These are phyloP conservation scores for Chrysopilus asiliformis DNA, from an alignment of 2,888 invertebrate genomes.

Conservation along the genomic window DNA sequence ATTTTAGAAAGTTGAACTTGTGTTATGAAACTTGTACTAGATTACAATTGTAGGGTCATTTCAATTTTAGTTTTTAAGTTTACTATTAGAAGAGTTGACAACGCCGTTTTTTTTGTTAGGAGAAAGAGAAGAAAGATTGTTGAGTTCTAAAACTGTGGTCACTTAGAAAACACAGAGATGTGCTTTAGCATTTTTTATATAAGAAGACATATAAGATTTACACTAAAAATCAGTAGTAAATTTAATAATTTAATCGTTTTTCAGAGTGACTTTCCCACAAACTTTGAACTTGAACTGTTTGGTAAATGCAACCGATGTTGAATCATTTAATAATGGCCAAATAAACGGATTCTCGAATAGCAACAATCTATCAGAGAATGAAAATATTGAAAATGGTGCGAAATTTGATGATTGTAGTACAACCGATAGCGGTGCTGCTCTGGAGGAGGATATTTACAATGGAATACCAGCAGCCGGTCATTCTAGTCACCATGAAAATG, in stretches of 20 bases:
- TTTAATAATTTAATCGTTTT: slow-evolving; percentile 18
- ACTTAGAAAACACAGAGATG: too few species aligned
- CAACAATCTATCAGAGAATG: slow-evolving; percentile 33
- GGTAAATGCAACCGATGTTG: slow-evolving; percentile 34
- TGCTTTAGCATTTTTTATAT: too few species aligned
- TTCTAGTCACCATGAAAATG: slow-evolving; percentile 32
- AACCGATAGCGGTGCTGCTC: slow-evolving; percentile 53
- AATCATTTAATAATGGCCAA: slow-evolving; percentile 15
- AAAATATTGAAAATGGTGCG: slow-evolving; percentile 35
- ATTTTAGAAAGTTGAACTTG: too few species aligned
- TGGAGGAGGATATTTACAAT: slow-evolving; percentile 46
- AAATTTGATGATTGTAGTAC: slow-evolving; percentile 52
- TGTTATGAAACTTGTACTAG: too few species aligned
- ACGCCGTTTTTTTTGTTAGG: too few species aligned
- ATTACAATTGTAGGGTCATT: too few species aligned
- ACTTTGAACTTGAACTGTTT: slow-evolving; percentile 64
- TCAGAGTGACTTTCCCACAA: slow-evolving; percentile 70
- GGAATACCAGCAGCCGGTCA: slow-evolving; percentile 35
- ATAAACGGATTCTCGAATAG: slow-evolving; percentile 21
- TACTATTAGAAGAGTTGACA: too few species aligned
- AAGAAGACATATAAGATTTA: too few species aligned
- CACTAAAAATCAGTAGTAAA: slow-evolving; percentile 1
- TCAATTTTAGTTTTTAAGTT: too few species aligned
- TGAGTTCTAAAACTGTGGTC: too few species aligned
- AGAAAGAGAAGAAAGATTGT: too few species aligned